These are phyloP conservation scores for Elgaria multicarinata DNA, from an alignment of 2,113 vertebrate genomes.

Conservation along the genomic window DNA sequence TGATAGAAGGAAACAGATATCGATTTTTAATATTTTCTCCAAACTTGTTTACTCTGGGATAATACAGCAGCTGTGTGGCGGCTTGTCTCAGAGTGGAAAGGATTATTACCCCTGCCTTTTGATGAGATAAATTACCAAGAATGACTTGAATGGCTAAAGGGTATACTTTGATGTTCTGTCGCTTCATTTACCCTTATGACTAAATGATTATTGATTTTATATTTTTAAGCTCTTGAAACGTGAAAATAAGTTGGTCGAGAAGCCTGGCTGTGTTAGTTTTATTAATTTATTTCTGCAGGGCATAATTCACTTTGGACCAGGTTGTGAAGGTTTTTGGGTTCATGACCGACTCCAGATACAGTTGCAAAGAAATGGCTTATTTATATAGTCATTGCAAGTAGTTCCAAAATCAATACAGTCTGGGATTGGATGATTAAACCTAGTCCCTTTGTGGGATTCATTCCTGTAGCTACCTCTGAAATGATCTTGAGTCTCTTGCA, in stretches of 20 bases:
- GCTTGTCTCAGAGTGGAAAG: conserved; percentile 84
- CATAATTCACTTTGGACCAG: conserved; percentile 85
- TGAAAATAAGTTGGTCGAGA: conserved; percentile 87
- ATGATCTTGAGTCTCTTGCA: conserved; percentile 76
- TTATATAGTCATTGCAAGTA: conserved; percentile 89
- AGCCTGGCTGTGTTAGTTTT: conserved; percentile 85
- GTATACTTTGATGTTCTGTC: conserved; percentile 89
- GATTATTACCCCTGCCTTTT: conserved; percentile 88
- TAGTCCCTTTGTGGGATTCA: conserved; percentile 85
- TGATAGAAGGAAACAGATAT: conserved; percentile 93
- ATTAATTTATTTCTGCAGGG: conserved; percentile 92
- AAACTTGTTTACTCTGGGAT: conserved; percentile 89
- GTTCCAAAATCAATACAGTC: conserved; percentile 89
- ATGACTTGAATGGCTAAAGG: conserved; percentile 89
- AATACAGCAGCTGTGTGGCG: conserved; percentile 82
- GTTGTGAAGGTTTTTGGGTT: conserved; percentile 85
- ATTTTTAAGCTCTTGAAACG: conserved; percentile 90
- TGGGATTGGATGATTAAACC: conserved; percentile 89
- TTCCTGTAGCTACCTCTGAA: conserved; percentile 77
- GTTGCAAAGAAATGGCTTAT: conserved; percentile 88
- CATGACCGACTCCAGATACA: conserved; percentile 86
- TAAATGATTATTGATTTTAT: conserved; percentile 98
- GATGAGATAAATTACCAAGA: conserved; percentile 89
- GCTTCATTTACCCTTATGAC: conserved; percentile 93
- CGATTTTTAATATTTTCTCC: conserved; percentile 93